Base-by-base conservation (phyloP, 2,797 vertebrate genomes). In the Etheostoma nigrum region DNA sequence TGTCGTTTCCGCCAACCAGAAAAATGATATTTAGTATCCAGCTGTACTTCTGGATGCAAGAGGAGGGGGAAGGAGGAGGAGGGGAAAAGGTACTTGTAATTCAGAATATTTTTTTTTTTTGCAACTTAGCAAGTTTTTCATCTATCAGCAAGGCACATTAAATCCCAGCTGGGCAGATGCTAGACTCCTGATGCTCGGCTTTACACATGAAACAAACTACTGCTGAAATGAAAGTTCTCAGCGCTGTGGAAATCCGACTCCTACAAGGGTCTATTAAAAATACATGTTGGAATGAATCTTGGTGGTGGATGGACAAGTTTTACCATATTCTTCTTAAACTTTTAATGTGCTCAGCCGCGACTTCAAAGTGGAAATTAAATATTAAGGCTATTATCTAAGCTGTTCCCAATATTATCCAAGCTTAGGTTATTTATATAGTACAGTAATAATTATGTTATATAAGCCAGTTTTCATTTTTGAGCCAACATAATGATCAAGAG, bases 381-480 rank as follows among this genome's bases (percentile, higher is more conserved):
- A 93, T 93, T 93, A 83, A 93, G 79, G 73, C 83, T 91, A 94
- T 93, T 94, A 94, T 93, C 90, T 89, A 87, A 91, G 90, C 86
- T 79, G 83, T 44, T 88, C 83, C 74, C 82, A 78, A 85, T 91
- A 90, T 93, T 92, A 91, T 89, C 75, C 82, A 67, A 89, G 87
- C 86, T 48, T 81, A 69, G 81, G 85, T 89, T 89, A 89, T 92
- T 91, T 90, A 91, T 90, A 85, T 69, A 83, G 82, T 68, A 76
- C 84, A 63, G 78, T 87, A 78, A 89, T 86, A 85, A 90, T 86
- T 66, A 58, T 53, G 76, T 89, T 89, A 81, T 79, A 83, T 89
- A 86, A 91, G 87, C 73, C 71, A 6, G 57, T 78, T 80, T 82
- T 71, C 60, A 45, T 78, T 83, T 85, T 71, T 53, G 57, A 70